These are phyloP conservation scores for Conopomorpha cramerella DNA, from an alignment of 1,140 invertebrate genomes.

Conservation along the genomic window DNA sequence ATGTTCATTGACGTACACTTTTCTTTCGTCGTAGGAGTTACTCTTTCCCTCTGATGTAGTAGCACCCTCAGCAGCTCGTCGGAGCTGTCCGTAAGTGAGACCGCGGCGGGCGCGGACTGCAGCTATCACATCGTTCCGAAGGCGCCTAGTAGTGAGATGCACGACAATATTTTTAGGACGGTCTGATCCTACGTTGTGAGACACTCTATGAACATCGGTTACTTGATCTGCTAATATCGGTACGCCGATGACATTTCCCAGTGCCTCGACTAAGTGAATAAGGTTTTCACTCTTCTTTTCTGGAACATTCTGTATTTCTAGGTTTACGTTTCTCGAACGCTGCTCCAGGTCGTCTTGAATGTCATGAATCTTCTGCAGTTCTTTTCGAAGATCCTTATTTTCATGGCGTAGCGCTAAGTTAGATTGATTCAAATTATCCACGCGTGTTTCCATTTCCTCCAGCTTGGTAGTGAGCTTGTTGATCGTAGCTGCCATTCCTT, in stretches of 20 bases:
- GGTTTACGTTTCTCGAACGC: background rate
- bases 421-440: too few relatives aligned
- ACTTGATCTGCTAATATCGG: background rate
- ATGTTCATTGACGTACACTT: background rate
- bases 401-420: too few relatives aligned
- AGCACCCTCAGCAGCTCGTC: background rate
- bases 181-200: background rate
- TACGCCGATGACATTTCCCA: too few relatives aligned
- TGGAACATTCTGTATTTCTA: constrained; percentile 1
- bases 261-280: too few relatives aligned
- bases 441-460: too few relatives aligned
- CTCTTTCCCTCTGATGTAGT: too few relatives aligned
- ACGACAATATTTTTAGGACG: constrained; percentile 1
- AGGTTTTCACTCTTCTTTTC: background rate
- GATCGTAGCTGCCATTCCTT: too few relatives aligned
- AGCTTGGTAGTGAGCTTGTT: too few relatives aligned
- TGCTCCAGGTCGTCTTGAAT: background rate
- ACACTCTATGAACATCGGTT: background rate
- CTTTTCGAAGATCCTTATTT: too few relatives aligned
- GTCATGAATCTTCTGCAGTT: too few relatives aligned
- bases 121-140: background rate
- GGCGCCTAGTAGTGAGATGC: background rate
- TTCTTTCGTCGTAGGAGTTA: too few relatives aligned
- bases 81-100: background rate
- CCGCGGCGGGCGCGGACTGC: constrained; percentile 1